These are phyloP conservation scores for Catharus fuscescens DNA, from an alignment of 2,113 vertebrate genomes.

Conservation along the genomic window DNA sequence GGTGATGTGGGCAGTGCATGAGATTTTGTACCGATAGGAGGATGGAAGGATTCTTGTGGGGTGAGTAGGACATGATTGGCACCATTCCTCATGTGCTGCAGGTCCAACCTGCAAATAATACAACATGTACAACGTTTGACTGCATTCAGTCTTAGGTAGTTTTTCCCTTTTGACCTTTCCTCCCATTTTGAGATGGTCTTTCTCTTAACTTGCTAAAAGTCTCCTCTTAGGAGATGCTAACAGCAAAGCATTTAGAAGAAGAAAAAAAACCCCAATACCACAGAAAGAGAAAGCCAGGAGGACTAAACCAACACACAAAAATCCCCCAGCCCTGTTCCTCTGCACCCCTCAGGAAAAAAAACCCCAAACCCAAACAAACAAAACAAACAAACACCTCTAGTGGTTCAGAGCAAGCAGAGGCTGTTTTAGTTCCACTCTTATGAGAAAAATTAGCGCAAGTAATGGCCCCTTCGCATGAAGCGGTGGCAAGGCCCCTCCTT, in stretches of 20 bases:
- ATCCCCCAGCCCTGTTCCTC: background rate
- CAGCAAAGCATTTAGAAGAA: background rate
- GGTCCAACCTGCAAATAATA: background rate
- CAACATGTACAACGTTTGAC: background rate
- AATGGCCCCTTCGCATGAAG: background rate
- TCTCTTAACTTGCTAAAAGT: background rate
- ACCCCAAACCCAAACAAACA: background rate
- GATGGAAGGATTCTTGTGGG: background rate
- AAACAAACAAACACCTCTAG: background rate
- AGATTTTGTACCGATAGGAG: background rate
- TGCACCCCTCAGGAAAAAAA: background rate
- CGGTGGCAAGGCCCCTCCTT: conserved; percentile 1
- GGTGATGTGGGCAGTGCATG: background rate
- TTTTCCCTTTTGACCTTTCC: background rate
- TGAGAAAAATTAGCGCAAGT: conserved; percentile 2
- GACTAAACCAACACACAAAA: background rate
- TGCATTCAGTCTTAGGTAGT: background rate
- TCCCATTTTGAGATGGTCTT: background rate
- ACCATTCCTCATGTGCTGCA: background rate
- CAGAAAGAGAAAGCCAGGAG: background rate
- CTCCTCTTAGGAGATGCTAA: background rate
- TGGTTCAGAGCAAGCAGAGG: background rate
- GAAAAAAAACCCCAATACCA: background rate
- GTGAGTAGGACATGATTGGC: background rate
- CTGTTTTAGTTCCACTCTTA: background rate